Evolutionary conservation across 2,888 invertebrate genomes (phyloP).

Genomic region (Miltochrista miniata): DNA sequence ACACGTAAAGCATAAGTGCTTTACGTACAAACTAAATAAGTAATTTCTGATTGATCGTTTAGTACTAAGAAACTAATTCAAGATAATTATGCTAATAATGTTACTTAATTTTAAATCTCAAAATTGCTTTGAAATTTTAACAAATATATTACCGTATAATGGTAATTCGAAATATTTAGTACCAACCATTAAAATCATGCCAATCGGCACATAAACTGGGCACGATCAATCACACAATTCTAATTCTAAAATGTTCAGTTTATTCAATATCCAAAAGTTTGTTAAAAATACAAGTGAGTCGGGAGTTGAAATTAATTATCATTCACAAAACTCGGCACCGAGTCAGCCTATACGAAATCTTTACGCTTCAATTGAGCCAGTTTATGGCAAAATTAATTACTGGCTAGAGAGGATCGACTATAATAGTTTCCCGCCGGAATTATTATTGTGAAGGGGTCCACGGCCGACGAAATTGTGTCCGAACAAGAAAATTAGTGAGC

Average conservation of each 20-base stretch:
- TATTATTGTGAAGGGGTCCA: slow-evolving; percentile 76
- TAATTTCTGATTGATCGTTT: too few species aligned
- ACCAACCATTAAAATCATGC: too few species aligned
- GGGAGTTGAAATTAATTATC: slow-evolving; percentile 69
- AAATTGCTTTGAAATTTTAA: too few species aligned
- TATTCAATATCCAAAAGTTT: slow-evolving; percentile 44
- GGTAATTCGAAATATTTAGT: too few species aligned
- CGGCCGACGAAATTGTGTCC: slow-evolving; percentile 76
- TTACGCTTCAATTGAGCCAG: slow-evolving; percentile 81
- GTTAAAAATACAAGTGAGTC: slow-evolving; percentile 63
- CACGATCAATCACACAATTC: slow-evolving; percentile 16
- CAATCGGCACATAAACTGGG: too few species aligned
- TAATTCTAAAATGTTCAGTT: slow-evolving; percentile 37
- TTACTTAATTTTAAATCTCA: too few species aligned
- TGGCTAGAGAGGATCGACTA: slow-evolving; percentile 80
- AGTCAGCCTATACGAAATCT: slow-evolving; percentile 76
- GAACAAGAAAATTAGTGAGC: slow-evolving; percentile 84
- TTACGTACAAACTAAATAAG: too few species aligned
- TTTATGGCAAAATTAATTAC: slow-evolving; percentile 82
- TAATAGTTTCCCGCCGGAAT: slow-evolving; percentile 81
- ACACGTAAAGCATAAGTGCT: too few species aligned
- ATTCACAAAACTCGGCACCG: slow-evolving; percentile 64
- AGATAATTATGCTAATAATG: too few species aligned
- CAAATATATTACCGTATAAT: too few species aligned
- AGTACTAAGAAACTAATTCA: too few species aligned